Percentiles rank a stretch among this genome's conserved stretches.
Conservation (phyloP, 2,113 vertebrate species). For the Cyphomyrus discorhynchus region DNA sequence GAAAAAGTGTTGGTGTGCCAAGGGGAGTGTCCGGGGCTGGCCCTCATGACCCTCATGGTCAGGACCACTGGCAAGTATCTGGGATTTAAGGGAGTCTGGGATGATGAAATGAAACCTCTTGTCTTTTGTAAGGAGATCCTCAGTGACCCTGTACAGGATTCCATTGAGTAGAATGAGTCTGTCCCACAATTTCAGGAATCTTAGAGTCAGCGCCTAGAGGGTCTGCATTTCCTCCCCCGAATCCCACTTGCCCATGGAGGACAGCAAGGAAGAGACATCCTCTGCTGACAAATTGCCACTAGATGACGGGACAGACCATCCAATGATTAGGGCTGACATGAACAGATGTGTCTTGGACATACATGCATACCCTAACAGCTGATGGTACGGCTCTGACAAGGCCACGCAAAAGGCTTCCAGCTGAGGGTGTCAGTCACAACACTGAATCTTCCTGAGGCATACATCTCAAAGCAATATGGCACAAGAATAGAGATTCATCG, state of each 20-base stretch:
- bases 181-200: not conserved
- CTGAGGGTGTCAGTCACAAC: too few species aligned
- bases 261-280: too few species aligned
- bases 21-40: not conserved
- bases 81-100: not conserved
- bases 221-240: not conserved
- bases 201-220: not conserved
- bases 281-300: too few species aligned
- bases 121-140: not conserved
- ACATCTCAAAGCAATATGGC: not conserved
- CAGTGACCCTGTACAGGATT: not conserved
- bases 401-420: too few species aligned
- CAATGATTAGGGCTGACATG: too few species aligned
- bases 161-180: not conserved
- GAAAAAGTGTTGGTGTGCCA: not conserved
- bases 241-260: too few species aligned
- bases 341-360: too few species aligned
- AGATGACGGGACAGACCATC: too few species aligned
- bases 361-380: too few species aligned
- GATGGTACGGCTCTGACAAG: too few species aligned
- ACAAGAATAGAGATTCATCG: not conserved
- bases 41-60: not conserved
- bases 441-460: too few species aligned
- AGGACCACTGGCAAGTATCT: not conserved
- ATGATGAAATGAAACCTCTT: not conserved